Evolutionary conservation across 2,797 vertebrate genomes (phyloP).

Genomic region (Aselliscus stoliczkanus): DNA sequence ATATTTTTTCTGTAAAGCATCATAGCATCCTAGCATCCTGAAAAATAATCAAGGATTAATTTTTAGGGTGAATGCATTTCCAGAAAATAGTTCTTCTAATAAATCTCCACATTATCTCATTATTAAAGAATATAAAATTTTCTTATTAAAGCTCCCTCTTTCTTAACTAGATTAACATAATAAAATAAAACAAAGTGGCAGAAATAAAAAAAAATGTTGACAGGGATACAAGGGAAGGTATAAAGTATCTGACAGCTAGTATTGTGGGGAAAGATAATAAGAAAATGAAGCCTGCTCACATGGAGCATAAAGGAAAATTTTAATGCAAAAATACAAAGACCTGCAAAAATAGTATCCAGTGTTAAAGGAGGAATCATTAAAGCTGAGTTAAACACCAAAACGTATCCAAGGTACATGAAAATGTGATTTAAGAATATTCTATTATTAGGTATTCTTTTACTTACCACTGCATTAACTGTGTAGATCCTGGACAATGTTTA

Average conservation of each 20-base stretch:
- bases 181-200: slow-evolving; percentile 35
- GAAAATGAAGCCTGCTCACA: slow-evolving; percentile 1
- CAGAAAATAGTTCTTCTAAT: slow-evolving; percentile 39
- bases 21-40: slow-evolving; percentile 97
- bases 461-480: slow-evolving; percentile 93
- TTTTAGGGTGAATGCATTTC: slow-evolving; percentile 45
- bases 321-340: slow-evolving; percentile 35
- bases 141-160: slow-evolving; percentile 14
- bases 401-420: background rate
- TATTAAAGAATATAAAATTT: slow-evolving; percentile 28
- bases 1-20: slow-evolving; percentile 95
- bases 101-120: slow-evolving; percentile 13
- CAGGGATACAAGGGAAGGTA: background rate
- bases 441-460: slow-evolving; percentile 56
- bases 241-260: background rate
- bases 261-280: background rate
- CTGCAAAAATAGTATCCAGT: background rate
- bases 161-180: slow-evolving; percentile 25
- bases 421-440: slow-evolving; percentile 26
- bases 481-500: slow-evolving; percentile 89
- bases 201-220: slow-evolving; percentile 42
- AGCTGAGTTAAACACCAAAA: slow-evolving; percentile 32
- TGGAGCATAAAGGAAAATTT: background rate
- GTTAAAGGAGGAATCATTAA: slow-evolving; percentile 16
- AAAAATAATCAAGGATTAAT: slow-evolving; percentile 44